Evolutionary conservation across 1,140 invertebrate genomes (phyloP).

Genomic region (Xylocopa sonorina): DNA sequence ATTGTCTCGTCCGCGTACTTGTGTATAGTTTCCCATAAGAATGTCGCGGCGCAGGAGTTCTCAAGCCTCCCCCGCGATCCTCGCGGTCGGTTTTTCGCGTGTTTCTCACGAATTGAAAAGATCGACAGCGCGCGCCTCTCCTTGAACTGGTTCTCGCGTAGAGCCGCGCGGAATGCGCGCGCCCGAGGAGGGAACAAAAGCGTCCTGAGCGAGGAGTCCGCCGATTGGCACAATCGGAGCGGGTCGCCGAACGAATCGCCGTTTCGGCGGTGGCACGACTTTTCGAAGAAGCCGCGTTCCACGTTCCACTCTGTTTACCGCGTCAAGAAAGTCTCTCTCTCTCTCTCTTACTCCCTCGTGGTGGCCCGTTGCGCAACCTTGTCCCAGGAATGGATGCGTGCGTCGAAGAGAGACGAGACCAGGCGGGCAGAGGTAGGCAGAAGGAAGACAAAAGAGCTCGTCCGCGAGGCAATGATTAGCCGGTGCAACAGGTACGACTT

Average conservation of each 20-base stretch:
- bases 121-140: constrained; percentile 2
- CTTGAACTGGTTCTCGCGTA: constrained; percentile 10
- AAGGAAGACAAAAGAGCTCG: constrained; percentile 43
- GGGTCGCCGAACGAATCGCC: not conserved
- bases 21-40: constrained; percentile 9
- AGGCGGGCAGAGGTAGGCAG: not conserved
- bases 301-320: constrained; percentile 69
- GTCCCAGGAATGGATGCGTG: constrained; percentile 7
- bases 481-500: constrained; percentile 71
- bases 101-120: constrained; percentile 32
- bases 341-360: too few species aligned
- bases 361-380: constrained; percentile 54
- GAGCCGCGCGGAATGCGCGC: constrained; percentile 1
- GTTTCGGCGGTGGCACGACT: not conserved
- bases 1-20: too few species aligned
- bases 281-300: constrained; percentile 41
- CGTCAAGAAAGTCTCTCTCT: constrained; percentile 31
- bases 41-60: not conserved
- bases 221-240: not conserved
- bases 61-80: not conserved
- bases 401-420: too few species aligned
- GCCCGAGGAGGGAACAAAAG: constrained; percentile 20
- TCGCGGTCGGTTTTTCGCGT: not conserved
- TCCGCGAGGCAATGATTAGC: constrained; percentile 65
- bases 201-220: not conserved